Base-by-base conservation (phyloP, 2,888 invertebrate species). In the Lasioglossum morio region DNA sequence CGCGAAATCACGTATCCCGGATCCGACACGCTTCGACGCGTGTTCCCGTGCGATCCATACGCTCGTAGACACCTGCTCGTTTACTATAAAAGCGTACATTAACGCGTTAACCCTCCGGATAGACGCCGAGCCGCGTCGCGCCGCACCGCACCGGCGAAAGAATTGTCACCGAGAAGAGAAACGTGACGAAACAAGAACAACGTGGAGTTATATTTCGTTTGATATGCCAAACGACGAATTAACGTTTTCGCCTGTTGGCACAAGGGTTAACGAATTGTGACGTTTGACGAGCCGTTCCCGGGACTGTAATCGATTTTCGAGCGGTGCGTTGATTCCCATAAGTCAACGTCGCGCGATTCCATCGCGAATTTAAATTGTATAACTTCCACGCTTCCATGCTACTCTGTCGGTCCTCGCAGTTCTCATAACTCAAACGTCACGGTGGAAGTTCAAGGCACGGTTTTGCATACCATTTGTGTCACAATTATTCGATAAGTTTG, bases 291-390 rank as follows among this genome's bases (percentile, higher is more conserved):
- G 12, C 46, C 43, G 48, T 10, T 72, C 30, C 63, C 27, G 27
- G 14, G 30, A 48, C 34, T n/a, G 4, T 74, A 74, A 74, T 37
- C 73, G 73, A 74, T 74, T 74, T 48, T 57, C 73, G 34, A 74
- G 23, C n/a, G 48, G 48, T 30, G 34, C 73, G 27, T 14, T 46
- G 34, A 48, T 57, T 63, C 53, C 34, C 76, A 81, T 76, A 72
- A 81, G 40, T 81, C 81, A 81, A 81, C 60, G 76, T 81, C 81
- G 27, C 27, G 69, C 27, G 69, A 53, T 76, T 76, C 48, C 69
- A 74, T 37, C 60, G 37, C 30, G 72, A 81, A 72, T 76, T 80
- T 66, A 80, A 74, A 80, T 75, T 66, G 37, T 48, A 57, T 75
- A 74, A 72, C 53, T 66, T 77, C 34, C 34, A 70, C n/a, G n/a